A percentile compares a stretch with the other conserved stretches of the same genome.
Conservation (phyloP, 2,113 vertebrate genomes). For the Ptyas mucosa region DNA sequence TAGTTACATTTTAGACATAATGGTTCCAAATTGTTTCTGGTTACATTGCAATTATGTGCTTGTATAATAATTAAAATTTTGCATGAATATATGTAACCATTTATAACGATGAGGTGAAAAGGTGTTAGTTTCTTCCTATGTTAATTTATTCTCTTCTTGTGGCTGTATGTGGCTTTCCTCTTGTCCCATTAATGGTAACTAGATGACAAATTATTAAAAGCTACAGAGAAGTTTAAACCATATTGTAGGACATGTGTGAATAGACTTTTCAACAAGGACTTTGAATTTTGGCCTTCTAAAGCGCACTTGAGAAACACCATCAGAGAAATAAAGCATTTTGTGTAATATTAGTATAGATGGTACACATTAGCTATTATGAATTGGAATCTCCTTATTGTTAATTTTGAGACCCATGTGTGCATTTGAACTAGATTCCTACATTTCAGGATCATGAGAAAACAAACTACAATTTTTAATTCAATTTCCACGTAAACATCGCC, state of each 20-base stretch:
- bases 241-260: background rate
- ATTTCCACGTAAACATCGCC: background rate
- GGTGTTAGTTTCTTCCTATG: background rate
- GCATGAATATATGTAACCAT: background rate
- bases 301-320: background rate
- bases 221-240: background rate
- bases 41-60: background rate
- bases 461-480: background rate
- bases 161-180: background rate
- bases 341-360: background rate
- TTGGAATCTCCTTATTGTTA: background rate
- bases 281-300: background rate
- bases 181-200: background rate
- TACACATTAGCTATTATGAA: background rate
- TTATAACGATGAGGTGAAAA: background rate
- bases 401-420: background rate
- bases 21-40: background rate
- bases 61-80: background rate
- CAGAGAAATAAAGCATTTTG: background rate
- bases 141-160: background rate
- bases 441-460: background rate
- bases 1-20: background rate
- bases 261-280: background rate
- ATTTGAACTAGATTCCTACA: background rate
- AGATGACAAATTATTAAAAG: background rate